Base-by-base conservation (phyloP, 2,113 vertebrate genomes). In the Junco hyemalis region DNA sequence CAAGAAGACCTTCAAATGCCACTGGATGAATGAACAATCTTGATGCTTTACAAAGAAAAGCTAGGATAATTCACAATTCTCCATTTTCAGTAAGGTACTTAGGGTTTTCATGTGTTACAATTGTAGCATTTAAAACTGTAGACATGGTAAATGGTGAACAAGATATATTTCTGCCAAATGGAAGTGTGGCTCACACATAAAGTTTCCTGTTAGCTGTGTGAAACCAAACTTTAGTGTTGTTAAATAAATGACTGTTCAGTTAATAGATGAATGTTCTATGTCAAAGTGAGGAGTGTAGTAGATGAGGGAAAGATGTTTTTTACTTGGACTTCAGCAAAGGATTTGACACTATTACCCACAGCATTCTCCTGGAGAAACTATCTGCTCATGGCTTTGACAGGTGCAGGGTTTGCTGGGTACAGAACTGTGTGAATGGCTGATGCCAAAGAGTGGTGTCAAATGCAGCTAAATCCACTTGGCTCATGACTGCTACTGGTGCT, bases 41-140 rank as follows among this genome's bases (percentile, higher is more conserved):
- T 29, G 16, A 40, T 57, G 40, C 17, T 85, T 72, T 71, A 61
- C 66, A 86, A 63, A 61, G 33, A 31, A 70, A 92, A 92, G 5
- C 7, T 68, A 44, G 18, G 42, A 48, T 51, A 84, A 88, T 48
- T 70, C 60, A 81, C 10, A 54, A 7, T 60, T 60, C 50, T 73
- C 15, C 11, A 9, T 48, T 45, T 81, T 81, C 21, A 44, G 13
- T 40, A 48, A 70, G 68, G n/a, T 19, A 56, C 12, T 61, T 2
- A 2, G 11, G 57, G 31, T 73, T 92, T 56, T 95, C 47, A 23
- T 69, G 59, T 16, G 12, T 68, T 78, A 60, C 69, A 94, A 94
- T 63, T 86, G 54, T 83, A 96, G 60, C 25, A n/a, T 88, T 96
- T 96, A 90, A 96, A 91, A 90, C 36, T 61, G 63, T 65, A 94